Conservation (phyloP, 1,140 invertebrate species). For the Plutomurus gul region DNA sequence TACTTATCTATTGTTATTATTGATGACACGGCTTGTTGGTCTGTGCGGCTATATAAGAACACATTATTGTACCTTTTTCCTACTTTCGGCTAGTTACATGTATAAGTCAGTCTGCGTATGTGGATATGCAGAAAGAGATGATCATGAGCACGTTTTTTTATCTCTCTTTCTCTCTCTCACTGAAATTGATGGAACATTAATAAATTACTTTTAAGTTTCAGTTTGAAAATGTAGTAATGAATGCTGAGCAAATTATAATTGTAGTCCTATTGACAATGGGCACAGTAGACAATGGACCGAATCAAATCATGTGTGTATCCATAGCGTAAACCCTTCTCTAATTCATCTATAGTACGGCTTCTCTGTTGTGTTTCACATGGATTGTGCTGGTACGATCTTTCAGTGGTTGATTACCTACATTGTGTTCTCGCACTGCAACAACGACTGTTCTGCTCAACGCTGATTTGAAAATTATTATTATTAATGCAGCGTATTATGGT, state of each 20-base stretch:
- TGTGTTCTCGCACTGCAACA: background rate
- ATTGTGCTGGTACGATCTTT: background rate
- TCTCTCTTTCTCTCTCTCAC: too few species aligned
- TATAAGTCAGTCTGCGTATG: too few species aligned
- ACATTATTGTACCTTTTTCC: too few species aligned
- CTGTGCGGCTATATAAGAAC: background rate
- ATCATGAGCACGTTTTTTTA: background rate
- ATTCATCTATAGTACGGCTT: background rate
- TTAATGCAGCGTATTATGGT: background rate
- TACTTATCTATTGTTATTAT: background rate
- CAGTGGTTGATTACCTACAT: background rate
- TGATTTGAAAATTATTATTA: conserved; percentile 23
- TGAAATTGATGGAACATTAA: background rate
- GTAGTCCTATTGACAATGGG: background rate
- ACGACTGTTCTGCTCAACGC: background rate
- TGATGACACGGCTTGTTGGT: too few species aligned
- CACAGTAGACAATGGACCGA: background rate
- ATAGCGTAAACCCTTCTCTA: background rate
- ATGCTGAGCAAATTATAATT: conserved; percentile 22
- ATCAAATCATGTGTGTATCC: background rate
- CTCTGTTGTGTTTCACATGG: background rate
- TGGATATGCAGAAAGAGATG: too few species aligned
- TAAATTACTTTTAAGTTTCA: conserved; percentile 10
- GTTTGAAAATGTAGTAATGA: conserved; percentile 1
- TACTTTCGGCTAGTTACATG: too few species aligned